Conservation (phyloP, 2,113 vertebrate species). For the Malurus cyaneus region DNA sequence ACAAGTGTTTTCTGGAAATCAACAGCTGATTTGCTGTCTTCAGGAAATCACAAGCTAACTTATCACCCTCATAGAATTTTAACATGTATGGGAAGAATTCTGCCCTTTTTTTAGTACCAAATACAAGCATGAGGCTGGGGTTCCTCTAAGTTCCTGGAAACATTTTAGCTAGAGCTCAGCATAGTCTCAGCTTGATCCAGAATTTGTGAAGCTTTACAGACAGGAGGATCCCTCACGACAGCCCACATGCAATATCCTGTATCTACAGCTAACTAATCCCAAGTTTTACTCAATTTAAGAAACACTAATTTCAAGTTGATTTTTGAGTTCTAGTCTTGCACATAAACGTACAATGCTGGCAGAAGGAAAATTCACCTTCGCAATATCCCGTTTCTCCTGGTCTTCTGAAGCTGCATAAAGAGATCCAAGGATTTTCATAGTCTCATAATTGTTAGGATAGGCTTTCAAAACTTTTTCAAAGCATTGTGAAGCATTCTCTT, state of each 20-base stretch:
- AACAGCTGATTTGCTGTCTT: neutral
- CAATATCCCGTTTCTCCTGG: conserved; percentile 96
- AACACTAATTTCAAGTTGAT: neutral
- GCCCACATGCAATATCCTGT: neutral
- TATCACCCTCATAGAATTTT: neutral
- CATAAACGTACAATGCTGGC: accelerated
- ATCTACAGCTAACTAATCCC: neutral
- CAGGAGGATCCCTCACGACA: neutral
- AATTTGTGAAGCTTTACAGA: neutral
- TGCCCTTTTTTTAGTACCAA: neutral
- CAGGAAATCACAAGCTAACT: neutral
- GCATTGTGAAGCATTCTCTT: conserved; percentile 97
- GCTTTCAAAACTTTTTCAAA: conserved; percentile 99
- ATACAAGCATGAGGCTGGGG: neutral
- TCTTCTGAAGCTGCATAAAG: conserved; percentile 97
- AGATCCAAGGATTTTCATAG: conserved; percentile 98
- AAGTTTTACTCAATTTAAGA: neutral
- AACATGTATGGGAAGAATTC: neutral
- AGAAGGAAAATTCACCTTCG: conserved; percentile 79
- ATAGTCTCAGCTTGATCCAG: neutral
- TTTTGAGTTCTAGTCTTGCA: neutral
- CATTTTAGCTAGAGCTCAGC: neutral
- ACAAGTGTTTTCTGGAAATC: neutral
- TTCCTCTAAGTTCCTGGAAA: neutral
- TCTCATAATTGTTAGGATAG: conserved; percentile 98